Evolutionary conservation across 2,888 invertebrate genomes (phyloP), one percentile per base, ranked within the genome.

Genomic region (Pemphredon lugubris): DNA sequence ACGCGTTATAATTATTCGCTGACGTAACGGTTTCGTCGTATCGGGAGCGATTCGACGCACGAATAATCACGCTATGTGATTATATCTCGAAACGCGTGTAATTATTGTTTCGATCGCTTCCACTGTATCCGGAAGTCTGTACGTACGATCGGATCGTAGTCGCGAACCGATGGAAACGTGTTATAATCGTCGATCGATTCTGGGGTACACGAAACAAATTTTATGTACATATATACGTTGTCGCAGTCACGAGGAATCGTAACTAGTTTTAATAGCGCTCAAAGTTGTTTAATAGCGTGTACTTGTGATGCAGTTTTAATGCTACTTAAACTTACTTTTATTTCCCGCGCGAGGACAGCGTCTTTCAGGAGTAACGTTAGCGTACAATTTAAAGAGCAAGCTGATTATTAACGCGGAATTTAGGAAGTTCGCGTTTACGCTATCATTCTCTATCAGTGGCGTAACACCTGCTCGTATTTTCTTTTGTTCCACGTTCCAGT

Each of bases 221-320:
- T 4, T 30, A 2, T 6, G 30, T 30, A 9, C 9, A 34, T 4
- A 11, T 13, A 11, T 5, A 23, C 42, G 42, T 44, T 44, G 34
- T 9, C 32, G 14, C 26, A 6, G 18, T n/a, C 5, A 30, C 14
- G 20, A 55, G 26, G 50, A 37, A 23, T 39, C 26, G 40, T 37
- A 51, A 50, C 54, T 45, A 40, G 37, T 3, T 47, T 59, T 66
- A 59, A 63, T 63, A 39, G 39, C 32, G 34, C 50, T 66, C 45
- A 37, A 70, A 47, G 48, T 42, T 45, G 34, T 58, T 54, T 54
- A 58, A 54, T 34, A 39, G 23, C 21, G 47, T 20, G 30, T 32
- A 34, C 45, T 66, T 70, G 50, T 47, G 59, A 54, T 51, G 47
- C 63, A 73, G 65, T 69, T 75, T 73, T 70, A 74, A 67, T 71